Conservation (phyloP, 1,140 invertebrate species). For the Apocrypta bakeri region DNA sequence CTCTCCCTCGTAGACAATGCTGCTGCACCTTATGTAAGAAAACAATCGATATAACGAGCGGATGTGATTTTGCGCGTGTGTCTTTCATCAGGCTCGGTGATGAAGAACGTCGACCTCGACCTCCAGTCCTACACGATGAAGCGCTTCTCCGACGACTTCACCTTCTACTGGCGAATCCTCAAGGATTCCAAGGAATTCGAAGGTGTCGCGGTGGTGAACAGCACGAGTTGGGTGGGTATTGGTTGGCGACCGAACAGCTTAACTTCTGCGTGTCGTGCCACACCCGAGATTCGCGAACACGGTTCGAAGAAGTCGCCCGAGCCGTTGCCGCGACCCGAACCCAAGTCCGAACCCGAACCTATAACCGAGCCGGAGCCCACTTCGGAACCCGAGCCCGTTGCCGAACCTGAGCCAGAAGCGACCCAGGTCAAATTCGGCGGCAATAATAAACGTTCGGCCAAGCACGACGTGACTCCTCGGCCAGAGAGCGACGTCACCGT, state of each 20-base stretch:
- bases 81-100: constrained; percentile 76
- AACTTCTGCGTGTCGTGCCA: constrained; percentile 84
- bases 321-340: constrained; percentile 68
- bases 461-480: constrained; percentile 60
- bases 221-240: constrained; percentile 89
- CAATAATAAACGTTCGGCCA: constrained; percentile 71
- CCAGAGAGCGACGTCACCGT: constrained; percentile 77
- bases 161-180: constrained; percentile 88
- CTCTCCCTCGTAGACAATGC: neutral
- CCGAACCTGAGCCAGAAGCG: constrained; percentile 67
- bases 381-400: constrained; percentile 65
- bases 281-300: constrained; percentile 79
- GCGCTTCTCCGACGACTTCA: constrained; percentile 82
- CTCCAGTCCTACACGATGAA: constrained; percentile 81
- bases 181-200: constrained; percentile 89
- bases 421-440: constrained; percentile 64
- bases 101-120: constrained; percentile 80
- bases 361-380: constrained; percentile 58
- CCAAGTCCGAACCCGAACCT: constrained; percentile 58
- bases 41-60: neutral
- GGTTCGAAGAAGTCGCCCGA: constrained; percentile 53
- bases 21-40: neutral
- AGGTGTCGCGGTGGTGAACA: constrained; percentile 87
- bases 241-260: constrained; percentile 87
- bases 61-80: neutral